Conservation (phyloP, 2,797 vertebrate genomes). For the Liasis olivaceus region DNA sequence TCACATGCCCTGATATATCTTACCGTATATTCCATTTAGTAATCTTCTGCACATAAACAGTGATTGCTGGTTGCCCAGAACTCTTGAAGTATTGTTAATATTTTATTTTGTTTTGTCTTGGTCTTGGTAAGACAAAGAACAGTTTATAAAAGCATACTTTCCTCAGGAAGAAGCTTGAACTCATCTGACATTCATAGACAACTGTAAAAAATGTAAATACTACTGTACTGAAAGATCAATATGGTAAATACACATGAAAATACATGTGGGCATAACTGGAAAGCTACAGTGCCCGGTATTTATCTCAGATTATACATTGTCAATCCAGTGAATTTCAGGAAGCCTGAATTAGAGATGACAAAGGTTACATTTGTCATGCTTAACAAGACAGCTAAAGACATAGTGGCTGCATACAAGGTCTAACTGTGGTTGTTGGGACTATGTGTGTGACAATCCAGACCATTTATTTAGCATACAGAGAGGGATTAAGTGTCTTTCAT, state of each 20-base stretch:
- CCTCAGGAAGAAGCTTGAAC: background rate
- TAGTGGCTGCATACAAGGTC: background rate
- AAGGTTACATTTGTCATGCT: background rate
- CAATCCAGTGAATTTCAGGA: background rate
- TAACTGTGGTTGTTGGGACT: background rate
- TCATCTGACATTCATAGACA: background rate
- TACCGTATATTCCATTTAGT: background rate
- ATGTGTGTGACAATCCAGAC: background rate
- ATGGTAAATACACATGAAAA: background rate
- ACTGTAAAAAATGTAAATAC: background rate
- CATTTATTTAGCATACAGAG: no score
- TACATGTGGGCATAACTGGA: background rate
- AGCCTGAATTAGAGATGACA: background rate
- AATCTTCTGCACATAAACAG: background rate
- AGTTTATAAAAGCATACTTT: background rate
- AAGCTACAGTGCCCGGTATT: background rate
- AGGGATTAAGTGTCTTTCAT: no score
- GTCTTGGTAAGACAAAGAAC: background rate
- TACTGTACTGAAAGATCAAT: background rate
- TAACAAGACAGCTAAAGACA: background rate
- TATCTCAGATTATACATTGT: background rate
- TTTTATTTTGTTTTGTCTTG: background rate
- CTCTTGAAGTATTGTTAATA: background rate
- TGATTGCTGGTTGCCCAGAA: background rate
- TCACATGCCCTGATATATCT: background rate